Evolutionary conservation across 2,797 vertebrate genomes (phyloP).

Genomic region (Buceros bicornis): DNA sequence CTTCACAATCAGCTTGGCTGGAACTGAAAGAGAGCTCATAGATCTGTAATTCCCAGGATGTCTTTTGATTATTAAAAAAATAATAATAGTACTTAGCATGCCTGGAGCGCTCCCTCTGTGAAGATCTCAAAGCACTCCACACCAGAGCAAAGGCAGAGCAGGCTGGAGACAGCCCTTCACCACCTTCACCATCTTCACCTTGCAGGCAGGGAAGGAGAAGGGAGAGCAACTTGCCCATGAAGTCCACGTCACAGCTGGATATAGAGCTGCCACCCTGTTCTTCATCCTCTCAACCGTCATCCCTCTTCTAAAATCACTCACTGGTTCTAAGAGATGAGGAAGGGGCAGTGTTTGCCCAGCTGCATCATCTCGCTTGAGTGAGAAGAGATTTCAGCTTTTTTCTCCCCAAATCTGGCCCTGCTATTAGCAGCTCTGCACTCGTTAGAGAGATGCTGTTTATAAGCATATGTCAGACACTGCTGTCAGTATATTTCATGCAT

Average conservation of each 20-base stretch:
- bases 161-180: neutral
- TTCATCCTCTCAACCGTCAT: neutral
- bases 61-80: constrained; percentile 55
- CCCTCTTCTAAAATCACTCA: neutral
- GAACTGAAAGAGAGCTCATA: constrained; percentile 39
- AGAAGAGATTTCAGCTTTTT: neutral
- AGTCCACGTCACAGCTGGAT: neutral
- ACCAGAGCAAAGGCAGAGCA: neutral
- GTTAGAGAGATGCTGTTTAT: constrained; percentile 63
- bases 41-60: constrained; percentile 51
- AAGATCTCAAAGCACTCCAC: neutral
- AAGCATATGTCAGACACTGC: constrained; percentile 51
- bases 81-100: constrained; percentile 42
- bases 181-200: neutral
- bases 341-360: neutral
- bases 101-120: neutral
- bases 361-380: neutral
- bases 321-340: neutral
- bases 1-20: constrained; percentile 51
- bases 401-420: neutral
- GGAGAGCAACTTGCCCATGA: neutral
- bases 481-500: constrained; percentile 72
- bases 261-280: neutral
- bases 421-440: constrained; percentile 45
- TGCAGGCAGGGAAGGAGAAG: neutral